Evolutionary conservation across 2,888 invertebrate species (phyloP).

Genomic region (Hyposoter dolosus): DNA sequence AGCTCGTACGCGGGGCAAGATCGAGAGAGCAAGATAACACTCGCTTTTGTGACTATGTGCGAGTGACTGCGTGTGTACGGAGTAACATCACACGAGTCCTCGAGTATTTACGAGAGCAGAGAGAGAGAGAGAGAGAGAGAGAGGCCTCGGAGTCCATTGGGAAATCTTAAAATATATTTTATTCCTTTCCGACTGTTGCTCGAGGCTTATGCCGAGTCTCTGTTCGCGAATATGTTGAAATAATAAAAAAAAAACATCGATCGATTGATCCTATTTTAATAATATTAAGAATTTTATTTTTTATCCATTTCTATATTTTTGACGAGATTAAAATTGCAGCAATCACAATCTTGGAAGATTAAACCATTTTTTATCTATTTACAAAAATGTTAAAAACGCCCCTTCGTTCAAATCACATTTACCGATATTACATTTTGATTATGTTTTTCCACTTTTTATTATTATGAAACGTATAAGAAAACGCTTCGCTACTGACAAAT

Average conservation of each 20-base stretch:
- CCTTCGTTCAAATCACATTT: conserved; percentile 1
- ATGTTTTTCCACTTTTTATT: neutral
- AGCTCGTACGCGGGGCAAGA: conserved; percentile 54
- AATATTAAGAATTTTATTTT: neutral
- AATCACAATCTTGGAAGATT: neutral
- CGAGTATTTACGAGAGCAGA: conserved; percentile 63
- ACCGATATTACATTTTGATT: neutral
- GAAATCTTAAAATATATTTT: conserved; percentile 84
- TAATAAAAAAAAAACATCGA: conserved; percentile 7
- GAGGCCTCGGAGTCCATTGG: conserved; percentile 75
- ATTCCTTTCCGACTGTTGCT: conserved; percentile 74
- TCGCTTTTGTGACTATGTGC: conserved; percentile 2
- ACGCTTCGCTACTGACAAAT: conserved; percentile 41
- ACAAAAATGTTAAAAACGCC: neutral
- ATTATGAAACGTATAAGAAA: conserved; percentile 35
- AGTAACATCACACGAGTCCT: conserved; percentile 59
- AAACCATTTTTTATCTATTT: neutral
- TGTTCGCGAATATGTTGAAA: conserved; percentile 15
- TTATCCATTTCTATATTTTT: neutral
- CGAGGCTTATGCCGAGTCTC: neutral
- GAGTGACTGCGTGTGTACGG: conserved; percentile 10
- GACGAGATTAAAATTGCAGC: neutral
- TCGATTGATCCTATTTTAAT: conserved; percentile 13
- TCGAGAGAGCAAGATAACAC: conserved; percentile 35
- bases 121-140: conserved; percentile 21